Percentiles rank a stretch among this genome's conserved stretches.
Evolutionary conservation across 64 coral and sea anemone species (phyloP).

Genomic region (Acropora yongei): DNA sequence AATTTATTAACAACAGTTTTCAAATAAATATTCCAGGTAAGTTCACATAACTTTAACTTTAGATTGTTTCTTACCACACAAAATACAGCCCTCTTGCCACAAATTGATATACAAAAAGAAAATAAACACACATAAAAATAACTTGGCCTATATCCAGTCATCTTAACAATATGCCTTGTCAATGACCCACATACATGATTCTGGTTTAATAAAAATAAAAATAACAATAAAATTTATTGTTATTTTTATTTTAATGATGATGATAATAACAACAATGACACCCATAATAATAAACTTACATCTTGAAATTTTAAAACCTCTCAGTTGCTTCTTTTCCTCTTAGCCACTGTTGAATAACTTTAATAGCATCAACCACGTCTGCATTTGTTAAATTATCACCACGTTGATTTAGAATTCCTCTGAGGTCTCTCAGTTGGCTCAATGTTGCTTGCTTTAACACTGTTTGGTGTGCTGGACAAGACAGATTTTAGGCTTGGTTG

Average conservation of each 20-base stretch:
- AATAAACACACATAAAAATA: too few relatives aligned
- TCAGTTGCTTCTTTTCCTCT: too few relatives aligned
- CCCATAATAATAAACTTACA: background rate
- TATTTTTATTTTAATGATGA: background rate
- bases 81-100: background rate
- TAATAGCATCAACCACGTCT: too few relatives aligned
- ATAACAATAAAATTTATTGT: background rate
- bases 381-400: too few relatives aligned
- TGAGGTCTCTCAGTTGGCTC: background rate
- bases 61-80: background rate
- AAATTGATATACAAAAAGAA: too few relatives aligned
- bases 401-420: too few relatives aligned
- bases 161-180: too few relatives aligned
- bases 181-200: too few relatives aligned
- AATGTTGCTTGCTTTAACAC: background rate
- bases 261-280: background rate
- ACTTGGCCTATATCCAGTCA: too few relatives aligned
- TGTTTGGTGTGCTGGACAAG: constrained; percentile 5
- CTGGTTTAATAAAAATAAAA: too few relatives aligned
- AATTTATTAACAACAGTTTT: constrained; percentile 19
- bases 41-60: background rate
- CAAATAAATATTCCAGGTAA: background rate
- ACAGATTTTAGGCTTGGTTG: background rate
- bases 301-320: background rate
- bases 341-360: too few relatives aligned